A percentile compares a stretch with the other conserved stretches of the same genome.
These are phyloP conservation scores for Lipophrys pholis DNA, from an alignment of 2,113 vertebrate genomes.

Conservation along the genomic window DNA sequence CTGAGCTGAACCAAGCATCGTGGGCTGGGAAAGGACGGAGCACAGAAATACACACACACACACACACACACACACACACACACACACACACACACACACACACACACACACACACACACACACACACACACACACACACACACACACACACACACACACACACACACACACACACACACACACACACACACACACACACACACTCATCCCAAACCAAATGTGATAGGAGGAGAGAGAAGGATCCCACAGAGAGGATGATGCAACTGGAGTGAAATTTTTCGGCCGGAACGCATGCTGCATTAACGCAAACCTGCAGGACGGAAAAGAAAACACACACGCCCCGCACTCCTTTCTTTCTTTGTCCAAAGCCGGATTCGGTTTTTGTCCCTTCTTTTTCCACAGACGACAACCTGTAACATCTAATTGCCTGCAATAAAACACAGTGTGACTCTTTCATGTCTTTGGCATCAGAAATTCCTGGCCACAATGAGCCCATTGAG, in stretches of 20 bases:
- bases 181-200: constrained; percentile 41
- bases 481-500: constrained; percentile 34
- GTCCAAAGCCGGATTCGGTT: constrained; percentile 62
- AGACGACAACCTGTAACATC: constrained; percentile 64
- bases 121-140: constrained; percentile 44
- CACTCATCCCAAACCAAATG: constrained; percentile 64
- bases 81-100: constrained; percentile 44
- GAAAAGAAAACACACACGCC: constrained; percentile 37
- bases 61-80: constrained; percentile 5
- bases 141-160: constrained; percentile 16
- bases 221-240: constrained; percentile 70
- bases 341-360: constrained; percentile 47
- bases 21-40: constrained; percentile 60
- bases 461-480: constrained; percentile 54
- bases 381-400: constrained; percentile 22
- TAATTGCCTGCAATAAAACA: constrained; percentile 67
- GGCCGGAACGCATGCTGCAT: constrained; percentile 73
- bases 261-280: constrained; percentile 81
- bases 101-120: constrained; percentile 17
- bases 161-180: constrained; percentile 48
- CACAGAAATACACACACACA: constrained; percentile 51
- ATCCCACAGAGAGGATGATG: constrained; percentile 80
- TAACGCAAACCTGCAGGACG: constrained; percentile 74
- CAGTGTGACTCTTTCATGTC: constrained; percentile 60
- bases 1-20: constrained; percentile 70